phyloP scores from a whole-genome alignment of 2,797 vertebrate species.

The Natrix natrix region DNA sequence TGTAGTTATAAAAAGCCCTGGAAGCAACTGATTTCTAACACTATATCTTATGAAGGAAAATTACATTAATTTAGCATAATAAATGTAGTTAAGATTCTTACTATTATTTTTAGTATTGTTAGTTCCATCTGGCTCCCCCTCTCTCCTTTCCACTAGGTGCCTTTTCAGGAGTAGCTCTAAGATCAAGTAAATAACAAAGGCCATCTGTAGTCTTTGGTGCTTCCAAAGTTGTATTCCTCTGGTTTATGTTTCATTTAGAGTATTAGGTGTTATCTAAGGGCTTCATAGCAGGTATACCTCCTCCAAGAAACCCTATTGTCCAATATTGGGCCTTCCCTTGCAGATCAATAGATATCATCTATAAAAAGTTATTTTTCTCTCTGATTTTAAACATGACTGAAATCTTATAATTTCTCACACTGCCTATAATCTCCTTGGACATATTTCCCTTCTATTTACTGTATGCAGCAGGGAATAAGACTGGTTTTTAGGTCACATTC shows the following conservation, averaged over 20 bases:
- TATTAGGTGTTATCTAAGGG: neutral
- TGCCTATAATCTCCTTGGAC: neutral
- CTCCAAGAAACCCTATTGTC: neutral
- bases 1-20: neutral
- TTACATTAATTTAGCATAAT: neutral
- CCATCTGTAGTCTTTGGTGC: neutral
- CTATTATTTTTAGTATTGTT: neutral
- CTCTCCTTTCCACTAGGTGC: neutral
- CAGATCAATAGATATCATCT: neutral
- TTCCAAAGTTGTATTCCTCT: neutral
- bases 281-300: neutral
- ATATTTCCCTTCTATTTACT: neutral
- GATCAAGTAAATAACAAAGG: neutral
- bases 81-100: neutral
- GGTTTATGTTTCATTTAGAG: neutral
- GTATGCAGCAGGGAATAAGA: neutral
- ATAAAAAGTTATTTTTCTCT: neutral
- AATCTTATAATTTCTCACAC: neutral
- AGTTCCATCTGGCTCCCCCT: neutral
- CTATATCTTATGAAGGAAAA: neutral
- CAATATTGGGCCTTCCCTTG: neutral
- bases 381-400: neutral
- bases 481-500: neutral
- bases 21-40: neutral
- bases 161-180: neutral